Evolutionary conservation across 2,113 vertebrate genomes (phyloP), one percentile per base, ranked within the genome.

Genomic region (Pipa parva): DNA sequence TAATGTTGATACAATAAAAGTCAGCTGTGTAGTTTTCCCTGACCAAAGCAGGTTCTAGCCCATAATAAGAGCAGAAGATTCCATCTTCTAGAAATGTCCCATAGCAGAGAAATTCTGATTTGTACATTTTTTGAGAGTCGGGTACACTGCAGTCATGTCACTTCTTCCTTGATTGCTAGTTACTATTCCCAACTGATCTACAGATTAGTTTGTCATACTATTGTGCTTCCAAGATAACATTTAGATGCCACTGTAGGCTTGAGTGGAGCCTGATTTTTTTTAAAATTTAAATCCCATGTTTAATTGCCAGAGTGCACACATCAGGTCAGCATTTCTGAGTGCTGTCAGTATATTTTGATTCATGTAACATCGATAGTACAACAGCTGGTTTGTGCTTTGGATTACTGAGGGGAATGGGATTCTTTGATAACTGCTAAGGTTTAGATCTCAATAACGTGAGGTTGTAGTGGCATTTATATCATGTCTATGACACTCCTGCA

Each of bases 241-340:
- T 49, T 24, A 25, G 22, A 24, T 52, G 49, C 22, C 49, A 25
- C 11, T 20, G 9, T 13, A 26, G 7, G 49, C 49, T 26, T 25
- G 49, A 52, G 12, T 37, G 74, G 4, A 4, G 33, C 12, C 75
- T 82, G 84, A 77, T 29, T 72, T 58, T 48, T n/a, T n/a, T n/a
- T n/a, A n/a, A n/a, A n/a, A n/a, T 25, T 75, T 37, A 3, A 9
- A 77, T 78, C 65, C 18, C 50, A 71, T 58, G 55, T 79, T 75
- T 67, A 67, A 27, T 18, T 71, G 36, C 69, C 20, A 59, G 60
- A 58, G 39, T 46, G 58, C 78, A 83, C 76, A 63, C 54, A 73
- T 74, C 81, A 76, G 79, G 81, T 88, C 87, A 90, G 85, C 84
- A 80, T 85, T 93, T 93, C 83, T 81, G n/a, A n/a, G n/a, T 89